Base-by-base conservation (phyloP, 2,797 vertebrate genomes). In the Phyllotis vaccarum region DNA sequence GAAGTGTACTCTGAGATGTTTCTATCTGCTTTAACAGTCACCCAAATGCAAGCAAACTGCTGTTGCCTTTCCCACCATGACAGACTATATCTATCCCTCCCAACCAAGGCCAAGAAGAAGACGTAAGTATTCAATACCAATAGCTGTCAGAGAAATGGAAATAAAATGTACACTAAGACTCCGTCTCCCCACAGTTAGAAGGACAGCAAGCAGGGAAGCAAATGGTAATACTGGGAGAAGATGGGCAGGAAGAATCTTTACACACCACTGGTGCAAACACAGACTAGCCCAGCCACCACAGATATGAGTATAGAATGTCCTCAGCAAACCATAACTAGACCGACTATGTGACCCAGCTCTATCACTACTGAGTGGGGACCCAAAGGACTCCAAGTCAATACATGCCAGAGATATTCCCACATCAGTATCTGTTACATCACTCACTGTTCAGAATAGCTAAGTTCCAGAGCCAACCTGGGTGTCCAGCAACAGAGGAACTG, bases 351-450 rank as follows among this genome's bases (percentile, higher is more conserved):
- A 43, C 5, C 52, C 52, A 74, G 49, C 49, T 58, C 43, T 74
- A 58, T 6, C 24, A 40, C 52, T 58, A 9, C 27, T 74, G 52
- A 68, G 68, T 87, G 52, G 74, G 14, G 24, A 72, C 9, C 22
- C 68, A 72, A 37, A 49, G 14, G 49, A 29, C 66, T 86, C 49
- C 49, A 56, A 27, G 85, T n/a, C 31, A 49, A 52, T n/a, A 56
- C 14, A 40, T 16, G n/a, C 16, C n/a, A 72, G 49, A 87, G 66
- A 70, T 2, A 40, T 22, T 12, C 34, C n/a, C 24, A 19, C 22
- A 6, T 3, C 6, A 27, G 8, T 3, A 31, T 13, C 1, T 17
- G 8, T 6, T 19, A 9, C 8, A n/a, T n/a, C n/a, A n/a, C 27
- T 54, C 85, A 29, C 49, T 70, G 22, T 72, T 56, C 24, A 40